A percentile compares a stretch with the other conserved stretches of the same genome.
Evolutionary conservation across 2,113 vertebrate genomes (phyloP).

Genomic region (Nibea coibor): DNA sequence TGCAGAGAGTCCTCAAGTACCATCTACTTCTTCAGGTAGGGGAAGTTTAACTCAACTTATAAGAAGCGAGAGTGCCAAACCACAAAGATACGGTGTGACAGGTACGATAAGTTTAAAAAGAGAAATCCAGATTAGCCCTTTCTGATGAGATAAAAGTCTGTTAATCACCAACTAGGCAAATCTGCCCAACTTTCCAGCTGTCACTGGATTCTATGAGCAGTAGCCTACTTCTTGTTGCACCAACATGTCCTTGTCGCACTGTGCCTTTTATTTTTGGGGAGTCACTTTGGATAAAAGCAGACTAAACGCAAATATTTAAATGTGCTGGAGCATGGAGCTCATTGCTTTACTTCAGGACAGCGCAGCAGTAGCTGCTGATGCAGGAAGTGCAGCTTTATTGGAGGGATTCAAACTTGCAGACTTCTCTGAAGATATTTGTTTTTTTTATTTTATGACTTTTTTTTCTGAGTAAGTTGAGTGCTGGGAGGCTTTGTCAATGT

Average conservation of each 20-base stretch:
- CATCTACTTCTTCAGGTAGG: conserved; percentile 93
- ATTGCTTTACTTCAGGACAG: not conserved
- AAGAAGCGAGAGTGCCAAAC: not conserved
- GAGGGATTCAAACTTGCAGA: not conserved
- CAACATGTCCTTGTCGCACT: too few relatives aligned
- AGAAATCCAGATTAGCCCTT: not conserved
- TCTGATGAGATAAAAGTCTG: not conserved
- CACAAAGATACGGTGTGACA: too few relatives aligned
- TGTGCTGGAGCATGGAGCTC: not conserved
- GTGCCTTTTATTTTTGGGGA: not conserved
- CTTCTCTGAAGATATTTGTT: not conserved
- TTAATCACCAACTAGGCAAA: not conserved
- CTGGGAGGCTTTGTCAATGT: not conserved
- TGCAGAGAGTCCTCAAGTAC: conserved; percentile 96
- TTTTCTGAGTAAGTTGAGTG: not conserved
- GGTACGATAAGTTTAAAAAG: not conserved
- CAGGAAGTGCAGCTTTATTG: not conserved
- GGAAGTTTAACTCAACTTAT: not conserved
- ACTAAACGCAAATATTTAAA: too few relatives aligned
- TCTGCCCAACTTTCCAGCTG: too few relatives aligned
- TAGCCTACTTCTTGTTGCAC: too few relatives aligned
- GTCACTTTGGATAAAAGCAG: too few relatives aligned
- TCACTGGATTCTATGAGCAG: too few relatives aligned
- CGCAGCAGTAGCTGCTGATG: not conserved
- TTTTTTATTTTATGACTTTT: not conserved